phyloP scores from a whole-genome alignment of 2,888 invertebrate species.

The Epinotia nisella region DNA sequence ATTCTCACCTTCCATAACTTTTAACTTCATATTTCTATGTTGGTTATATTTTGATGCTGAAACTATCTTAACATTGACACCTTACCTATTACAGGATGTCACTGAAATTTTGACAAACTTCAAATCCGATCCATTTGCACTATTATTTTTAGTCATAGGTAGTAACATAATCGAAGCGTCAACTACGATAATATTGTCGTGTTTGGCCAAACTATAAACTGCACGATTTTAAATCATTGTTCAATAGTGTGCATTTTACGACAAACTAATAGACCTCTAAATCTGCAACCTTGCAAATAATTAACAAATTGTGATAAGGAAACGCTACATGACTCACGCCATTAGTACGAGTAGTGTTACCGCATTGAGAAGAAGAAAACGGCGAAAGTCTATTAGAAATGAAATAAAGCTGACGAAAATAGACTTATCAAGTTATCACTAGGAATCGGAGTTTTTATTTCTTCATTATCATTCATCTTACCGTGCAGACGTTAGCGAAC shows the following conservation, averaged over 20 bases:
- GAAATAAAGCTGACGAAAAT: slow-evolving; percentile 3
- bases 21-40: slow-evolving; percentile 20
- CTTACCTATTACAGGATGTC: too few relatives aligned
- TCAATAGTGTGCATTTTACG: too few relatives aligned
- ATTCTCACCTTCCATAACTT: too few relatives aligned
- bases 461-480: too few relatives aligned
- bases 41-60: not conserved
- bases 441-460: too few relatives aligned
- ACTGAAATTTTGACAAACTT: not conserved
- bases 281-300: slow-evolving; percentile 34
- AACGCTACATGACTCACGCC: slow-evolving; percentile 8
- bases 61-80: not conserved
- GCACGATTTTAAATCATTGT: not conserved
- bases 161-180: too few relatives aligned
- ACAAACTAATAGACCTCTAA: slow-evolving; percentile 11
- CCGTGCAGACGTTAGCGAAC: too few relatives aligned
- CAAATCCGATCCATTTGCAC: too few relatives aligned
- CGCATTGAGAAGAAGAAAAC: not conserved
- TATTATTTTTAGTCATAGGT: too few relatives aligned
- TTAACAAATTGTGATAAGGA: slow-evolving; percentile 28
- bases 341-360: not conserved
- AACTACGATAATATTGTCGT: not conserved
- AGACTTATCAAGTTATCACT: not conserved
- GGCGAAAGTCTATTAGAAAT: slow-evolving; percentile 11
- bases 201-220: not conserved